A percentile compares a stretch with the other conserved stretches of the same genome.
phyloP scores from a whole-genome alignment of 2,113 vertebrate species.

The Phrynosoma platyrhinos region DNA sequence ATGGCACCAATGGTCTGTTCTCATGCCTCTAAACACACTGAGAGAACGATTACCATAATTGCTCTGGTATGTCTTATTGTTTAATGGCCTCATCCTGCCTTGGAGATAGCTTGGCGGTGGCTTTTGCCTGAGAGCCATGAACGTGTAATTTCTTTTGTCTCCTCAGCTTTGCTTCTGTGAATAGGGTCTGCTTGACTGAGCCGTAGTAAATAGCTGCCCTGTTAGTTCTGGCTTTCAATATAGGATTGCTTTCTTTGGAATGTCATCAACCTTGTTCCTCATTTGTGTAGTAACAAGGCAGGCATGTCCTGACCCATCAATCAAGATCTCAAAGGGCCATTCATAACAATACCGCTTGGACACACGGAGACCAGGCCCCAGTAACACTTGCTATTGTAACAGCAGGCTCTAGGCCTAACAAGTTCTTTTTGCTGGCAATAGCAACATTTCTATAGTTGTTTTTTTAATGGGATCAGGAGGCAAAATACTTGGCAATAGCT shows the following conservation, averaged over 20 bases:
- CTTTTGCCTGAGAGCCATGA: slow-evolving; percentile 13
- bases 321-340: slow-evolving; percentile 45
- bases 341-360: slow-evolving; percentile 31
- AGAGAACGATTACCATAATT: not conserved
- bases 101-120: not conserved
- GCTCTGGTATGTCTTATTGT: not conserved
- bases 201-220: slow-evolving; percentile 9
- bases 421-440: slow-evolving; percentile 12
- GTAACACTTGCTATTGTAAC: slow-evolving; percentile 23
- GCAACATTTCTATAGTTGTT: slow-evolving; percentile 17
- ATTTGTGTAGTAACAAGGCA: slow-evolving; percentile 48
- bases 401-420: slow-evolving; percentile 30
- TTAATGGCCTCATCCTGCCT: slow-evolving; percentile 27
- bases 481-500: slow-evolving; percentile 16
- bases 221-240: slow-evolving; percentile 39
- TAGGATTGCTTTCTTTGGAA: slow-evolving; percentile 45
- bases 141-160: slow-evolving; percentile 31
- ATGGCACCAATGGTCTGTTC: not conserved
- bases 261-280: slow-evolving; percentile 18
- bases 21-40: not conserved
- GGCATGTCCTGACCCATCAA: slow-evolving; percentile 46
- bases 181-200: slow-evolving; percentile 20
- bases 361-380: slow-evolving; percentile 20
- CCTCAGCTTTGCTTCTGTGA: slow-evolving; percentile 19
- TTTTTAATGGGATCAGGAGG: slow-evolving; percentile 11